phyloP scores from a whole-genome alignment of 2,797 vertebrate species.

The Pangasius djambal region DNA sequence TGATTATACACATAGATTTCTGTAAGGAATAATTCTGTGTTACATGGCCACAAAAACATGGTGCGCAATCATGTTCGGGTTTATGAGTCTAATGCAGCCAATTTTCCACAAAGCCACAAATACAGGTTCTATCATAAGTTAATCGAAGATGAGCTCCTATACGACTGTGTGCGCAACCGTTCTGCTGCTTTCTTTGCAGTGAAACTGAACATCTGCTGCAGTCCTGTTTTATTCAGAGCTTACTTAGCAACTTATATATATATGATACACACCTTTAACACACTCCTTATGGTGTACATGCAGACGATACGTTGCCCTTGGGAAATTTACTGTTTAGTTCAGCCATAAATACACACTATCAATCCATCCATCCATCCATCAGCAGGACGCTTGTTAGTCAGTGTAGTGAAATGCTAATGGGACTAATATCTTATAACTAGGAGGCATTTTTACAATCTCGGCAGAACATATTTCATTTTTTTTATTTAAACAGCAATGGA shows the following conservation, averaged over 20 bases:
- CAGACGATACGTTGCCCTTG: background rate
- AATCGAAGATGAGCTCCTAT: background rate
- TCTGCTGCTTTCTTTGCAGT: background rate
- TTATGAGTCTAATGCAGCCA: background rate
- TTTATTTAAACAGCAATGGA: no score
- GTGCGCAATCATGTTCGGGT: background rate
- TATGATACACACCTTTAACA: background rate
- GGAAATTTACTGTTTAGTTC: background rate
- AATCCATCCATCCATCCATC: background rate
- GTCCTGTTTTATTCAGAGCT: background rate
- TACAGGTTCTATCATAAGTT: background rate
- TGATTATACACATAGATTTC: background rate
- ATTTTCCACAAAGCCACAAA: background rate
- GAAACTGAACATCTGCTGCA: background rate
- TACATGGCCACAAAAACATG: background rate
- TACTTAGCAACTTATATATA: background rate
- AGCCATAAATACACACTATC: background rate
- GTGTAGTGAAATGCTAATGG: background rate
- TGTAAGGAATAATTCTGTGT: background rate
- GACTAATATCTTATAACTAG: background rate
- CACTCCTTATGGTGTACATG: background rate
- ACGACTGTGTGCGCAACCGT: background rate
- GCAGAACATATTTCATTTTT: background rate
- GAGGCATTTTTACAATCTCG: background rate
- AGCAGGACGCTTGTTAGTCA: background rate